Base-by-base conservation (phyloP, 1,140 invertebrate genomes). In the Macrobrachium nipponense region DNA sequence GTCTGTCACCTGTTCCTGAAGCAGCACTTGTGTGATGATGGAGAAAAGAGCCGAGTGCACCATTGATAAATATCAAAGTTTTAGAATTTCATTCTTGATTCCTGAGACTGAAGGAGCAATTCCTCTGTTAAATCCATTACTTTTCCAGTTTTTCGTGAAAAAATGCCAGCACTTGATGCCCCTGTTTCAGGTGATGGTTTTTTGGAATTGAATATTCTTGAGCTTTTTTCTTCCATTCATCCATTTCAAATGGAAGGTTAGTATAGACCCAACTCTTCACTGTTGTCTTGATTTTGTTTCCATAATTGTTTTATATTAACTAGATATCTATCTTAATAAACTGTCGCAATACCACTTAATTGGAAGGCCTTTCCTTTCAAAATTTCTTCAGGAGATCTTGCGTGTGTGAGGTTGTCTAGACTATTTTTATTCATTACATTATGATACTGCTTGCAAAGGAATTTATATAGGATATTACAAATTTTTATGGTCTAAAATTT, bases 201-300 rank as follows among this genome's bases (percentile, higher is more conserved):
- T 70, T 70, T 23, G 68, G 68, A 43, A 70, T 23, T 70, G 36
- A 27, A 70, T 12, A 51, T 51, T 23, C 68, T 23, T 70, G 68
- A 23, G 36, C 68, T 43, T 70, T 70, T 70, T 27, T 70, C 68
- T 51, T 51, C 51, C 51, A 51, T 51, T 51, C 51, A 51, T 27
- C 23, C 68, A 10, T 70, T 70, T 70, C 68, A 70, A 23, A 70
- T 70, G 68, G 68, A 51, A 51, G 51, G 51, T 51, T 51, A 43
- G 68, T 27, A 27, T 70, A n/a, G 68, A 23, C 68, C 36, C 36
- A 36, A 70, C 23, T 70, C 17, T 70, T 70, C 20, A 5, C 36
- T 70, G 12, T 70, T 70, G 20, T 70, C 10, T 11, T 14, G 18
- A 27, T 36, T 27, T 70, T 36, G 23, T 70, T 8, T 70, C 36